Conservation (phyloP, 2,888 invertebrate genomes). For the Maniola hyperantus region DNA sequence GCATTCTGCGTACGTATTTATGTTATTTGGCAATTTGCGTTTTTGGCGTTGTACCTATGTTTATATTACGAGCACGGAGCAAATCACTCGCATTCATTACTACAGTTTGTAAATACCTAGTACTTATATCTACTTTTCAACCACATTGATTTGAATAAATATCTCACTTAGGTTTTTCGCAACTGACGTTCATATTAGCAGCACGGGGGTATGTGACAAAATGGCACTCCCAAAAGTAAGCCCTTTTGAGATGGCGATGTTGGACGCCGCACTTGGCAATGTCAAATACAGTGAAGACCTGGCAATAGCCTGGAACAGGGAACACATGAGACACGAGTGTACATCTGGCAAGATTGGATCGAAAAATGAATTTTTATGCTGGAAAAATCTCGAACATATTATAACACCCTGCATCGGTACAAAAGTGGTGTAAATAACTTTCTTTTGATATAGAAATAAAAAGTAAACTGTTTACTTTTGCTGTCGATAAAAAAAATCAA, state of each 20-base stretch:
- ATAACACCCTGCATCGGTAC: neutral
- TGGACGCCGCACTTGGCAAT: slow-evolving; percentile 49
- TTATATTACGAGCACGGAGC: no score
- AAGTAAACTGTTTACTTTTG: neutral
- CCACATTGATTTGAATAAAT: neutral
- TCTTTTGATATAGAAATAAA: neutral
- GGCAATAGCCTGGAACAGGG: slow-evolving; percentile 51
- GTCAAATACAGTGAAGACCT: slow-evolving; percentile 47
- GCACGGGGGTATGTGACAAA: slow-evolving; percentile 57
- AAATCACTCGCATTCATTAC: no score
- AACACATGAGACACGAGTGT: slow-evolving; percentile 33
- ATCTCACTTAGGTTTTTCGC: slow-evolving; percentile 53
- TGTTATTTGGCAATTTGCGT: no score
- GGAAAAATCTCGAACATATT: neutral
- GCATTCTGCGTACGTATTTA: no score
- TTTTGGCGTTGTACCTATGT: no score
- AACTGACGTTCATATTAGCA: slow-evolving; percentile 53
- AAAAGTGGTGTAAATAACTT: neutral
- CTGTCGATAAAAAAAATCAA: slow-evolving; percentile 21
- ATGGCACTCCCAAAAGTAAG: slow-evolving; percentile 56
- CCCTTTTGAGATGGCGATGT: slow-evolving; percentile 47
- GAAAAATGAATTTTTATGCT: slow-evolving; percentile 24
- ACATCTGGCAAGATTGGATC: slow-evolving; percentile 40
- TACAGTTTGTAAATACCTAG: neutral
- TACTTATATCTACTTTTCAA: neutral